These are phyloP conservation scores for Triplophysa dalaica DNA, from an alignment of 2,113 vertebrate genomes.

Conservation along the genomic window DNA sequence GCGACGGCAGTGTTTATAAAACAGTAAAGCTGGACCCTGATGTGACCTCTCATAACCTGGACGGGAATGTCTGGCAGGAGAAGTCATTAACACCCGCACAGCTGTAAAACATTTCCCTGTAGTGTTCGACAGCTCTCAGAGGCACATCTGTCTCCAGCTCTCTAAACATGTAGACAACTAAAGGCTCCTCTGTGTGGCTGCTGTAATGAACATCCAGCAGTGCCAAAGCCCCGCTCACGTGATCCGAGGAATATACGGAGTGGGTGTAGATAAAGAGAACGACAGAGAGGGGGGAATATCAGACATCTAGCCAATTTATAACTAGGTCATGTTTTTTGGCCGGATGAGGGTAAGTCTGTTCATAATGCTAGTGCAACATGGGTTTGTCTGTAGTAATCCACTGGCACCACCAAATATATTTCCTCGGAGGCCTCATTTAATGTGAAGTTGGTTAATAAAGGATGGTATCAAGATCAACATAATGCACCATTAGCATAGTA, in stretches of 20 bases:
- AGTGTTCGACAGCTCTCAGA: constrained; percentile 24
- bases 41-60: neutral
- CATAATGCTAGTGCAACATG: constrained; percentile 14
- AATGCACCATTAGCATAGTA: neutral
- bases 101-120: constrained; percentile 18
- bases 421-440: neutral
- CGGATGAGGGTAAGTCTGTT: constrained; percentile 36
- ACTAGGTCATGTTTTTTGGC: constrained; percentile 51
- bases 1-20: neutral
- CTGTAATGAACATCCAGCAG: constrained; percentile 46
- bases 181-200: constrained; percentile 24
- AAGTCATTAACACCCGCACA: constrained; percentile 39
- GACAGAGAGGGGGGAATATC: neutral
- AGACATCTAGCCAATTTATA: constrained; percentile 39
- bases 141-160: constrained; percentile 1
- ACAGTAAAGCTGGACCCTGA: neutral
- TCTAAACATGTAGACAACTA: constrained; percentile 28
- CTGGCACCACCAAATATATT: neutral
- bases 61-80: constrained; percentile 10
- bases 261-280: neutral
- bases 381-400: constrained; percentile 11
- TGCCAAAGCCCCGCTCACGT: constrained; percentile 32
- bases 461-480: constrained; percentile 1
- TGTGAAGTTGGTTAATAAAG: neutral
- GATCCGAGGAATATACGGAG: constrained; percentile 17